Evolutionary conservation across 2,888 invertebrate genomes (phyloP).

Genomic region (Drosophila recens): DNA sequence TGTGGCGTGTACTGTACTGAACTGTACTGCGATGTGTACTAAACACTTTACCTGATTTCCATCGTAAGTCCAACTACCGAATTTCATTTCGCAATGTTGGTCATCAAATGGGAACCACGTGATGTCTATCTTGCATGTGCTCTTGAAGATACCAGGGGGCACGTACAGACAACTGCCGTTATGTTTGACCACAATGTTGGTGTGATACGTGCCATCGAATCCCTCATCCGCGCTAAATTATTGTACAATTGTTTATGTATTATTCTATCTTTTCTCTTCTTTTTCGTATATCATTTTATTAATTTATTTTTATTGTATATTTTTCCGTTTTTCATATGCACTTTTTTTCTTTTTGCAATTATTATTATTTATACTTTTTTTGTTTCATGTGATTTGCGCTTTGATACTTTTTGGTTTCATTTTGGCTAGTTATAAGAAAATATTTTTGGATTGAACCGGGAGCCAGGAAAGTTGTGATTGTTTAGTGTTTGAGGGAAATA

Average conservation of each 20-base stretch:
- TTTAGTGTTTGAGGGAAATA: conserved; percentile 27
- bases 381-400: conserved; percentile 64
- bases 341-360: conserved; percentile 23
- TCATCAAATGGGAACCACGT: conserved; percentile 99
- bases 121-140: conserved; percentile 99
- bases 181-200: conserved; percentile 99
- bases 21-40: conserved; percentile 53
- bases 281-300: conserved; percentile 23
- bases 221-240: conserved; percentile 98
- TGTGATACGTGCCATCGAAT: conserved; percentile 99
- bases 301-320: conserved; percentile 20
- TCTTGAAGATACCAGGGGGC: conserved; percentile 99
- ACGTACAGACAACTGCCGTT: conserved; percentile 99
- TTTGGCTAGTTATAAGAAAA: conserved; percentile 47
- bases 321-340: conserved; percentile 42
- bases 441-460: conserved; percentile 27
- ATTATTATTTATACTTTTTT: conserved; percentile 33
- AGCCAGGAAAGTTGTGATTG: conserved; percentile 38
- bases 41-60: conserved; percentile 93
- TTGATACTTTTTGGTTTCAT: conserved; percentile 38
- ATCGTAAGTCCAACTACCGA: conserved; percentile 99
- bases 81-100: conserved; percentile 99
- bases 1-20: conserved; percentile 29
- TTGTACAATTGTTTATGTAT: conserved; percentile 78
- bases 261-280: conserved; percentile 52